phyloP scores from a whole-genome alignment of 2,797 vertebrate genomes.

The Moxostoma hubbsi region DNA sequence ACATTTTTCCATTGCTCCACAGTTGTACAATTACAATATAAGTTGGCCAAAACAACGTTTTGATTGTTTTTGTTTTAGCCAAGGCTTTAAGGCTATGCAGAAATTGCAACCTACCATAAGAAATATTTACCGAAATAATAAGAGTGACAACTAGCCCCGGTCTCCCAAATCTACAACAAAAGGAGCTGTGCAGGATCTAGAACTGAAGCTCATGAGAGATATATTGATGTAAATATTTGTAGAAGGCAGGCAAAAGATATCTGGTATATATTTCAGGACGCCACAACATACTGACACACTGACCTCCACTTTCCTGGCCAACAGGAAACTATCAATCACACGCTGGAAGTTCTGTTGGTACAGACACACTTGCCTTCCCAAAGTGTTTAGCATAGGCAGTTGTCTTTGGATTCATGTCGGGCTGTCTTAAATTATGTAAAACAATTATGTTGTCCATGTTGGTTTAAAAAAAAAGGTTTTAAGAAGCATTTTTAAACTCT shows the following conservation, averaged over 20 bases:
- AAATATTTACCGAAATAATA: too few relatives aligned
- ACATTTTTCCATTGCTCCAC: too few relatives aligned
- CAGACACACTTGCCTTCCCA: not conserved
- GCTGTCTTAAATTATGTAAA: not conserved
- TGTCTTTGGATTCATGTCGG: slow-evolving; percentile 6
- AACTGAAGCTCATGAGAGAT: slow-evolving; percentile 4
- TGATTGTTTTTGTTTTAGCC: too few relatives aligned
- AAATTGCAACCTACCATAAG: too few relatives aligned
- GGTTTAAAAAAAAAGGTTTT: not conserved
- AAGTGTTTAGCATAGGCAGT: slow-evolving; percentile 14
- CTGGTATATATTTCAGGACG: slow-evolving; percentile 31
- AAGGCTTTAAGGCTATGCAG: too few relatives aligned
- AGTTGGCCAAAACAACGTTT: too few relatives aligned
- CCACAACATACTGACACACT: not conserved
- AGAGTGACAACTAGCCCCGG: too few relatives aligned
- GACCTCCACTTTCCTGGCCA: slow-evolving; percentile 22
- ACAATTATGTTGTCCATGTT: too few relatives aligned
- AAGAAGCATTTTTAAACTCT: not conserved
- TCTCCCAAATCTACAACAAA: not conserved
- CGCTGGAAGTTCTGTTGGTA: slow-evolving; percentile 30
- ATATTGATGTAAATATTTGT: slow-evolving; percentile 52
- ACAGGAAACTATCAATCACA: slow-evolving; percentile 43
- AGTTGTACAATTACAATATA: too few relatives aligned
- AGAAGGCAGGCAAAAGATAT: slow-evolving; percentile 30
- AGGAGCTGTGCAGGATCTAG: not conserved